A percentile compares a stretch with the other conserved stretches of the same genome.
Evolutionary conservation across 2,888 invertebrate species (phyloP).

Genomic region (Alviniconcha strummeri): DNA sequence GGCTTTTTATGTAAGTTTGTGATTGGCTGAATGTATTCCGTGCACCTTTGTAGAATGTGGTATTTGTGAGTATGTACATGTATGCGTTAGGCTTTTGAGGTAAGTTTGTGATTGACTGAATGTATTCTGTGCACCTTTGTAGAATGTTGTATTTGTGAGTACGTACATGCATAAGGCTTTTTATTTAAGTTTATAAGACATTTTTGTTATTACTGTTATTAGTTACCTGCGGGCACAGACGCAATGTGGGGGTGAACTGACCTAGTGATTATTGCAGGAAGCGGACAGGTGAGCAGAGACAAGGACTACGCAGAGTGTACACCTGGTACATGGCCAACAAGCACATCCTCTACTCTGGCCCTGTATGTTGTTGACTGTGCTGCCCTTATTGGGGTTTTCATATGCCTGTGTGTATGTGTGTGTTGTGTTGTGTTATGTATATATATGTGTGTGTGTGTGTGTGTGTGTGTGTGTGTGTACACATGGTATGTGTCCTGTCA

Average conservation of each 20-base stretch:
- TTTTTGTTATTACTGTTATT: too few relatives aligned
- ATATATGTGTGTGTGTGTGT: neutral
- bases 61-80: too few relatives aligned
- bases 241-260: too few relatives aligned
- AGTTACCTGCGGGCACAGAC: too few relatives aligned
- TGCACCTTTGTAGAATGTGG: too few relatives aligned
- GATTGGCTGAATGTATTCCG: too few relatives aligned
- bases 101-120: too few relatives aligned
- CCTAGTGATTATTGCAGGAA: constrained; percentile 39
- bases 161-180: too few relatives aligned
- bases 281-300: constrained; percentile 50
- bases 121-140: too few relatives aligned
- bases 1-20: too few relatives aligned
- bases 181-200: too few relatives aligned
- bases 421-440: neutral
- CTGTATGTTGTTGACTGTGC: constrained; percentile 55
- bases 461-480: constrained; percentile 29
- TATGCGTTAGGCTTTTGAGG: neutral
- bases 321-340: constrained; percentile 65
- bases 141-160: too few relatives aligned
- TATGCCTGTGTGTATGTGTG: neutral
- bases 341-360: constrained; percentile 60
- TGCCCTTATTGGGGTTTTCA: neutral
- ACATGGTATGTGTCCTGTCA: constrained; percentile 57
- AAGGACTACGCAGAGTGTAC: constrained; percentile 58